Percentiles rank a stretch among this genome's conserved stretches.
Conservation (phyloP, 2,888 invertebrate genomes). For the Erpobdella octoculata region DNA sequence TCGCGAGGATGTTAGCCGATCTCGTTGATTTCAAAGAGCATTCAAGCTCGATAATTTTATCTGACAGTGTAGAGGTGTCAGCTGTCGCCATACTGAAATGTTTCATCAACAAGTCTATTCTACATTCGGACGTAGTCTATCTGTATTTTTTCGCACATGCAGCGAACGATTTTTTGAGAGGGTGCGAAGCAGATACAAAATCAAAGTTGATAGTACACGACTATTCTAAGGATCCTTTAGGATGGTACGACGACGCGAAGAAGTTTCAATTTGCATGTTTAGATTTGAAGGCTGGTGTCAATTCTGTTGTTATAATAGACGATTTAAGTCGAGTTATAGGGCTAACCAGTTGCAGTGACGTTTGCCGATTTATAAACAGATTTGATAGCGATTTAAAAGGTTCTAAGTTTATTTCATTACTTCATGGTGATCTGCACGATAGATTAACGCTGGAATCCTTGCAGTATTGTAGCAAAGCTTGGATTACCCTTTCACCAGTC, state of each 20-base stretch:
- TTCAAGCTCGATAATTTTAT: too few species aligned
- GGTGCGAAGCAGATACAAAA: neutral
- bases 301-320: conserved; percentile 14
- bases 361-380: conserved; percentile 4
- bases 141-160: neutral
- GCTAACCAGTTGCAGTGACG: neutral
- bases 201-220: conserved; percentile 12
- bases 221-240: conserved; percentile 8
- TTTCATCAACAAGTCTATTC: neutral
- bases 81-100: neutral
- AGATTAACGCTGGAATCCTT: neutral
- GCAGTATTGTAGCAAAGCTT: neutral
- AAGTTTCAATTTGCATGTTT: neutral
- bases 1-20: too few species aligned
- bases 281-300: neutral
- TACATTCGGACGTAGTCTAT: neutral
- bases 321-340: conserved; percentile 4
- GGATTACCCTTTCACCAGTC: neutral
- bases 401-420: neutral
- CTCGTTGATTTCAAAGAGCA: too few species aligned
- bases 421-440: neutral
- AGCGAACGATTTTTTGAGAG: neutral
- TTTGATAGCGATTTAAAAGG: neutral
- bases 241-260: neutral
- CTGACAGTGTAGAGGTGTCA: neutral